A percentile compares a stretch with the other conserved stretches of the same genome.
phyloP scores from a whole-genome alignment of 2,888 invertebrate species.

The Campoplex nolae region DNA sequence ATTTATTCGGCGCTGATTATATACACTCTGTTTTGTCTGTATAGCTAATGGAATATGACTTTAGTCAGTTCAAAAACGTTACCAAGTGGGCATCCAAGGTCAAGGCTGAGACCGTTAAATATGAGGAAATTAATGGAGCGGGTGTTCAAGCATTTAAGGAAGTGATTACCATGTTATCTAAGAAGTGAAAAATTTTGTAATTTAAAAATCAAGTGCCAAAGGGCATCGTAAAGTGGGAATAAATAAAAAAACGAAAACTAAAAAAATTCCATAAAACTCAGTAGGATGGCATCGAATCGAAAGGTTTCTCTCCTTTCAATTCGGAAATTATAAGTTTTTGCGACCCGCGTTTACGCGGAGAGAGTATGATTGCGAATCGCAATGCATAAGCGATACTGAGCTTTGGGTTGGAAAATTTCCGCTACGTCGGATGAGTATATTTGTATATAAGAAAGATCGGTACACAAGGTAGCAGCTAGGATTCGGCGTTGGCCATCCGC shows the following conservation, averaged over 20 bases:
- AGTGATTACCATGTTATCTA: slow-evolving; percentile 72
- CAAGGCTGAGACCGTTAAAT: slow-evolving; percentile 87
- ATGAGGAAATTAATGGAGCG: slow-evolving; percentile 83
- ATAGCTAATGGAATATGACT: slow-evolving; percentile 86
- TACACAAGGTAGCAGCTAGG: not conserved
- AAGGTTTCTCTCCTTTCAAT: not conserved
- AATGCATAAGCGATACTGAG: not conserved
- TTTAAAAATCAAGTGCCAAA: not conserved
- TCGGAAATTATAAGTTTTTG: not conserved
- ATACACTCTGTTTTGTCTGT: slow-evolving; percentile 27
- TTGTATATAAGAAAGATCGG: not conserved
- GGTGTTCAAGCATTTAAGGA: slow-evolving; percentile 77
- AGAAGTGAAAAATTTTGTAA: slow-evolving; percentile 71
- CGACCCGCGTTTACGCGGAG: not conserved
- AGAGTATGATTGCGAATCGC: not conserved
- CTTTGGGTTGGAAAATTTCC: not conserved
- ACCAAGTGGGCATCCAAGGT: slow-evolving; percentile 87
- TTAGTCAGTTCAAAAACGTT: slow-evolving; percentile 89
- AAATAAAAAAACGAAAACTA: not conserved
- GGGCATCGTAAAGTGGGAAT: not conserved
- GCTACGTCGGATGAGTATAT: not conserved
- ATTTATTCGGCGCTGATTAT: not conserved
- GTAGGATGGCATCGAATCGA: not conserved
- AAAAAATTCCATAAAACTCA: not conserved
- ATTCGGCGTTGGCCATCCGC: not conserved